phyloP scores from a whole-genome alignment of 2,888 invertebrate species.

The Heliconius sara region DNA sequence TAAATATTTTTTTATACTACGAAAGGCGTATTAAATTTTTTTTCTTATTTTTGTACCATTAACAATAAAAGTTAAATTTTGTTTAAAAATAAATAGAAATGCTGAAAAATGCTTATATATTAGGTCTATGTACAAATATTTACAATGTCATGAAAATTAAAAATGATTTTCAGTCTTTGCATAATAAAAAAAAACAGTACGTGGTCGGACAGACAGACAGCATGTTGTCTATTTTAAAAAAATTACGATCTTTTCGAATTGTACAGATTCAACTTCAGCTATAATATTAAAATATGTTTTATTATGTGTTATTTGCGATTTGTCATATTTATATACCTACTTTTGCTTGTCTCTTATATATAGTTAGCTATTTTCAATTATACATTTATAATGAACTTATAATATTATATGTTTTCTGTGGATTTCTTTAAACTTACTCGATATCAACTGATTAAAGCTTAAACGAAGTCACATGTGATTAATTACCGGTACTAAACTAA shows the following conservation, averaged over 20 bases:
- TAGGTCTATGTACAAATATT: constrained; percentile 51
- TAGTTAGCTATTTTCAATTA: background rate
- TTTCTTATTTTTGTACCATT: constrained; percentile 43
- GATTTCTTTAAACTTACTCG: background rate
- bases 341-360: background rate
- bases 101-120: constrained; percentile 36
- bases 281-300: background rate
- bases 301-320: background rate
- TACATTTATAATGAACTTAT: background rate
- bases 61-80: constrained; percentile 36
- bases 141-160: constrained; percentile 46
- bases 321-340: background rate
- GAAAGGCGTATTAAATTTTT: constrained; percentile 28
- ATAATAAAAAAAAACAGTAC: background rate
- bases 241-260: background rate
- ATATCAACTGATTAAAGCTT: constrained; percentile 22
- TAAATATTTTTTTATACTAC: constrained; percentile 3
- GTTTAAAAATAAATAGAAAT: constrained; percentile 48
- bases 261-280: background rate
- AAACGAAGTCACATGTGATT: constrained; percentile 21
- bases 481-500: constrained; percentile 1
- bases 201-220: background rate
- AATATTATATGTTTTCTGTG: constrained; percentile 1
- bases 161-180: constrained; percentile 53
- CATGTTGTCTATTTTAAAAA: background rate